A percentile compares a stretch with the other conserved stretches of the same genome.
Evolutionary conservation across 2,797 vertebrate genomes (phyloP).

Genomic region (Mycteria americana): DNA sequence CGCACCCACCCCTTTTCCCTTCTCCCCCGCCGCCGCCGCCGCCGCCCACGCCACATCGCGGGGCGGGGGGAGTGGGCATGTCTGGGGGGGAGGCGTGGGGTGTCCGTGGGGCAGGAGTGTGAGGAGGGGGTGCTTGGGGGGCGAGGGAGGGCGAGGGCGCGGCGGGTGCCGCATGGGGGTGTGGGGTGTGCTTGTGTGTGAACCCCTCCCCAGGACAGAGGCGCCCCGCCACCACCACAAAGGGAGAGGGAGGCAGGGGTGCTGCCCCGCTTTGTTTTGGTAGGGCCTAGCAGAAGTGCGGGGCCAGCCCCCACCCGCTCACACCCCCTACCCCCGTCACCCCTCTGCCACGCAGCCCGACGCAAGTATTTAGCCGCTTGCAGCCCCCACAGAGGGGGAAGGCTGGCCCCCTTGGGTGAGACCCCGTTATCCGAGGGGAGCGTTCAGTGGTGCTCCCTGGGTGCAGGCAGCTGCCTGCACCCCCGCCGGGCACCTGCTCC

Average conservation of each 20-base stretch:
- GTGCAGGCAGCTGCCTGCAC: neutral
- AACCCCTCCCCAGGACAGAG: neutral
- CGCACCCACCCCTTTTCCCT: neutral
- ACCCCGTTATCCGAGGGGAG: neutral
- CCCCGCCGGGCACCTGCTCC: neutral
- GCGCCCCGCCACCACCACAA: neutral
- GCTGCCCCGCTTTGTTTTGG: neutral
- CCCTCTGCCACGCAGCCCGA: neutral
- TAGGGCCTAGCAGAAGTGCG: neutral
- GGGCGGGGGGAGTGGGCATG: neutral
- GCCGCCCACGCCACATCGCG: neutral
- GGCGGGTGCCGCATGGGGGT: neutral
- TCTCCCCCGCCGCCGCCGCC: no score
- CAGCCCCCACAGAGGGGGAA: neutral
- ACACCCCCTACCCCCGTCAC: rapidly evolving
- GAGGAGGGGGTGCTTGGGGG: neutral
- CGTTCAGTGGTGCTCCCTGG: neutral
- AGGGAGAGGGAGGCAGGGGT: neutral
- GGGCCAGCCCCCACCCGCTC: neutral
- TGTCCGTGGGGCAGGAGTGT: neutral
- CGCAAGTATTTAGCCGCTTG: rapidly evolving
- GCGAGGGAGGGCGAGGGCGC: neutral
- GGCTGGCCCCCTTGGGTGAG: neutral
- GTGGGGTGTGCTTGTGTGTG: neutral
- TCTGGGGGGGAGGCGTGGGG: neutral